Conservation (phyloP, 1,140 invertebrate species). For the Eumeta japonica region DNA sequence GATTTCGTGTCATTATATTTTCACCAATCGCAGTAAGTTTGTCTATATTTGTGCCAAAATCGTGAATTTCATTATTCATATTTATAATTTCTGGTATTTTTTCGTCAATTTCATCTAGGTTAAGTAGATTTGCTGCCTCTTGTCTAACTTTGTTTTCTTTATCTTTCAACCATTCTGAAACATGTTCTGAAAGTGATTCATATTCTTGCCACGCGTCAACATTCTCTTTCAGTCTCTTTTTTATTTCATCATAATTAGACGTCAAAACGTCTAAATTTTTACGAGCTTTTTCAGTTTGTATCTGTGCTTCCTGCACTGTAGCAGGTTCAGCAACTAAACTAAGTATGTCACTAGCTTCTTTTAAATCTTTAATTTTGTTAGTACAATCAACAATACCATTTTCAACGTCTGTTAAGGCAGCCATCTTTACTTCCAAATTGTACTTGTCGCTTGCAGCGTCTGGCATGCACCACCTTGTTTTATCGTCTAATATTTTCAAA, state of each 20-base stretch:
- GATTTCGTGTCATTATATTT: conserved; percentile 71
- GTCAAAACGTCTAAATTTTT: conserved; percentile 70
- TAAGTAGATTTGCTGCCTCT: conserved; percentile 70
- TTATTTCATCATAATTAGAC: conserved; percentile 67
- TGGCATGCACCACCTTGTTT: conserved; percentile 87
- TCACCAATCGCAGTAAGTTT: conserved; percentile 68
- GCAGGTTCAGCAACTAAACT: conserved; percentile 68
- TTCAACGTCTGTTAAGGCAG: conserved; percentile 76
- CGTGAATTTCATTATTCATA: conserved; percentile 63
- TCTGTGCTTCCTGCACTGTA: conserved; percentile 62
- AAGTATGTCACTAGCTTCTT: conserved; percentile 67
- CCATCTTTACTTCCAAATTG: conserved; percentile 88
- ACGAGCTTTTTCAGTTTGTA: conserved; percentile 65
- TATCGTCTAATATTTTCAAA: conserved; percentile 78
- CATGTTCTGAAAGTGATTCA: conserved; percentile 72
- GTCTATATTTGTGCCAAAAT: conserved; percentile 66
- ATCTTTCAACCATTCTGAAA: conserved; percentile 83
- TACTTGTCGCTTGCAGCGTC: conserved; percentile 86
- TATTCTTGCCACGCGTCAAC: conserved; percentile 79
- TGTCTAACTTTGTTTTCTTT: conserved; percentile 76
- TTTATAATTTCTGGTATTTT: conserved; percentile 71
- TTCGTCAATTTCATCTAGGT: conserved; percentile 67
- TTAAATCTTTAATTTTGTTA: conserved; percentile 64
- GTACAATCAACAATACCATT: conserved; percentile 70
- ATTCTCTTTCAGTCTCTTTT: conserved; percentile 68